Base-by-base conservation (phyloP, 64 coral and sea anemone genomes). In the Acropora tenuis region DNA sequence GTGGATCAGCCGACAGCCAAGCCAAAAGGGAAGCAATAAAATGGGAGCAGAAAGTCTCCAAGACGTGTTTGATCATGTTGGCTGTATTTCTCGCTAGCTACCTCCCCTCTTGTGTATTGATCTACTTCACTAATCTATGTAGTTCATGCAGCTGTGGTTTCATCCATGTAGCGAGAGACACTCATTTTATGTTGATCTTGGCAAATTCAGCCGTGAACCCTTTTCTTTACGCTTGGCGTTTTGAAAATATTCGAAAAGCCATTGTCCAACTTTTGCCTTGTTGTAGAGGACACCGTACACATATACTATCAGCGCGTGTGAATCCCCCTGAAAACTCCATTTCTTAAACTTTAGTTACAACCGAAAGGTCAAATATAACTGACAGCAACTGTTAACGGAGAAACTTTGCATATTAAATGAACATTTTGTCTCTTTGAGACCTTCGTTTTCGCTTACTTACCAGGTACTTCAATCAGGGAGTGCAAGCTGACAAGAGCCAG, bases 51-150 rank as follows among this genome's bases (percentile, higher is more conserved):
- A 94, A 94, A 78, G 73, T 96, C 16, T 94, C 91, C 43, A 96
- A 96, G 52, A 96, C 95, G 12, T 90, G 87, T 4, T 47, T 96
- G 1, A 80, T 96, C 10, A 81, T 96, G 19, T 71, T 96, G 5
- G 76, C 78, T 0, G 75, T 94, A 15, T 96, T 96, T 63, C 77
- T 96, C 9, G 30, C 80, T 0, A 91, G 95, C 11, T 96, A 93
- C 75, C 43, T 96, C 1, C 88, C 95, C 4, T 89, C 95, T 0
- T 88, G 80, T 11, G 78, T 87, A 7, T 57, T 78, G 5, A 96
- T 96, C 50, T 96, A 96, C 69, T 79, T 93, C 13, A 94, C 78
- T 16, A 96, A 96, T 43, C 61, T 93, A 44, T 96, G 95, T 5
- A 75, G 47, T 12, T n/a, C 67, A 12, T 96, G 95, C 53, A 93